Conservation (phyloP, 2,113 vertebrate species). For the Pelvicachromis taeniatus region DNA sequence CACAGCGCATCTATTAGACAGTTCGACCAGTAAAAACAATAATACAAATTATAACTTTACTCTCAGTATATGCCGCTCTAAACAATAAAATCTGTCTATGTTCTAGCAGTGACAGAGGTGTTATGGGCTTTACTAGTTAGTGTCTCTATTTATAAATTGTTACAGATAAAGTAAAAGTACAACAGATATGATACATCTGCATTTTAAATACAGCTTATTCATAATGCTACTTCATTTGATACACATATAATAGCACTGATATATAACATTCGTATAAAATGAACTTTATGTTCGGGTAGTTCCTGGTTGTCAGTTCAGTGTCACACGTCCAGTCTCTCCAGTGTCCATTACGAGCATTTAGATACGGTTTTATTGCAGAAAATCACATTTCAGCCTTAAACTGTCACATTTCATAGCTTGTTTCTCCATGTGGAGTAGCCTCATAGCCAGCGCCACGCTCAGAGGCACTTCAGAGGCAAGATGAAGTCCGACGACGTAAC, state of each 20-base stretch:
- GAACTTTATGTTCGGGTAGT: neutral
- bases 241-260: slow-evolving; percentile 42
- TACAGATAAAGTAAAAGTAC: slow-evolving; percentile 21
- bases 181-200: slow-evolving; percentile 14
- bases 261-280: slow-evolving; percentile 29
- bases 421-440: neutral
- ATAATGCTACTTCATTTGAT: slow-evolving; percentile 72
- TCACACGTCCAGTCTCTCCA: neutral
- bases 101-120: slow-evolving; percentile 8
- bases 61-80: slow-evolving; percentile 8
- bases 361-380: neutral
- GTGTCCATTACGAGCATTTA: neutral
- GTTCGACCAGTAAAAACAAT: slow-evolving; percentile 4
- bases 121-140: slow-evolving; percentile 34
- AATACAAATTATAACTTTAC: neutral
- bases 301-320: neutral
- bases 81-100: slow-evolving; percentile 3
- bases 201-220: slow-evolving; percentile 77
- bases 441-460: neutral
- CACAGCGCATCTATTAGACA: slow-evolving; percentile 47
- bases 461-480: neutral
- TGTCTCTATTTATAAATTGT: slow-evolving; percentile 38
- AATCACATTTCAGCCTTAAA: neutral
- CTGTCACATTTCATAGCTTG: neutral
- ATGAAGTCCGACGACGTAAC: neutral